phyloP scores from a whole-genome alignment of 23 tunicate genomes.

The Botrylloides violaceus region DNA sequence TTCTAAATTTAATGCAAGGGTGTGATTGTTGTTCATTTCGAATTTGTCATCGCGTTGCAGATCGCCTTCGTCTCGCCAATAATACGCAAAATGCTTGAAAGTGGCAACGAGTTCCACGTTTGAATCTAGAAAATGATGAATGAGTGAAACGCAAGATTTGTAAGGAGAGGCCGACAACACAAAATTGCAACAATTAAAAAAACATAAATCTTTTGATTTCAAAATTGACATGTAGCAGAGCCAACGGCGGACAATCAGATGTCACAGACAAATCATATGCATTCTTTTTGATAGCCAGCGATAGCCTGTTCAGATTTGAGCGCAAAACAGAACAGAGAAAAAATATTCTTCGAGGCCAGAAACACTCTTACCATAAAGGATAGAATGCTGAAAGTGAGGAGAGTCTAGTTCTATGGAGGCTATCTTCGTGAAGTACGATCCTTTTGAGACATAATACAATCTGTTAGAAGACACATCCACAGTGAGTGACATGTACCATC shows the following conservation, averaged over 20 bases:
- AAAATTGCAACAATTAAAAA: no score
- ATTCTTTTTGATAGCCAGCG: no score
- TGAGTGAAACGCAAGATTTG: no score
- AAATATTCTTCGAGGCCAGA: no score
- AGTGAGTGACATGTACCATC: constrained; percentile 1
- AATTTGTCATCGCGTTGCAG: constrained; percentile 23
- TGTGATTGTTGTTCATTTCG: background rate
- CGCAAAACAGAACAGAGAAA: no score
- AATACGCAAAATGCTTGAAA: constrained; percentile 11
- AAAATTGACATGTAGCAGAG: no score
- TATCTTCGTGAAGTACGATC: constrained; percentile 4
- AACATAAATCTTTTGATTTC: no score
- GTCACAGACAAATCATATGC: no score
- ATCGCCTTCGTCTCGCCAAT: constrained; percentile 16
- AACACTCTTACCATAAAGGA: constrained; percentile 19
- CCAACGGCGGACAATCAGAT: no score
- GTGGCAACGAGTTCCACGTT: constrained; percentile 1
- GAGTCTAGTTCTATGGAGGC: constrained; percentile 3
- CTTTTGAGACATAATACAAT: constrained; percentile 4
- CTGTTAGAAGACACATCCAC: constrained; percentile 11
- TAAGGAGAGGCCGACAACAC: no score
- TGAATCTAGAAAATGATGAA: background rate
- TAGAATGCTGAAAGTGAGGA: background rate
- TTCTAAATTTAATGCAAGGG: constrained; percentile 6
- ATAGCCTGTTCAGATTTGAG: no score